Conservation (phyloP, 2,888 invertebrate species). For the Drosophila mercatorum region DNA sequence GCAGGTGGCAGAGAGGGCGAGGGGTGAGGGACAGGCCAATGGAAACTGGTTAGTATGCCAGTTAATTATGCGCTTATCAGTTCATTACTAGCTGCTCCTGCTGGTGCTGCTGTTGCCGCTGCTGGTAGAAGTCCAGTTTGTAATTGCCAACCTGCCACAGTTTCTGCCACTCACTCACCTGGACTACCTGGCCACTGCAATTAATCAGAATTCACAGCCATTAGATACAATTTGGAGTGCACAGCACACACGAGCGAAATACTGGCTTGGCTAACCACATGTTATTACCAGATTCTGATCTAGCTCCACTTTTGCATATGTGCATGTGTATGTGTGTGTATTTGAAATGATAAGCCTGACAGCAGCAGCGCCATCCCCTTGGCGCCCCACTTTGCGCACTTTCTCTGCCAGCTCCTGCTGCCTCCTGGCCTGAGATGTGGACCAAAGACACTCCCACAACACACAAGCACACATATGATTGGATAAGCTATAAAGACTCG, state of each 20-base stretch:
- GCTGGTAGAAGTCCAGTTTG: constrained; percentile 8
- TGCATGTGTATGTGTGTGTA: not conserved
- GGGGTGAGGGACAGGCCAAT: not conserved
- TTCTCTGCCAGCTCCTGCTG: constrained; percentile 50
- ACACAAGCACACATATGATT: not conserved
- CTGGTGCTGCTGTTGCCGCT: constrained; percentile 13
- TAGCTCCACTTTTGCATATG: constrained; percentile 47
- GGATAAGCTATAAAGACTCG: not conserved
- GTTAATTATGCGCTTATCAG: constrained; percentile 79
- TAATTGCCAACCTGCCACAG: constrained; percentile 40
- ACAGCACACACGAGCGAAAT: constrained; percentile 7
- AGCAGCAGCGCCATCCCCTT: constrained; percentile 6
- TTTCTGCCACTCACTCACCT: constrained; percentile 37
- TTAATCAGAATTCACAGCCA: constrained; percentile 64
- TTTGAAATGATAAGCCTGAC: constrained; percentile 51
- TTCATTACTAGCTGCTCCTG: constrained; percentile 64
- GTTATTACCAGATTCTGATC: constrained; percentile 55
- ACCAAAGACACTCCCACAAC: constrained; percentile 26
- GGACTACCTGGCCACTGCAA: constrained; percentile 30
- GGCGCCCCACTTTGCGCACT: constrained; percentile 42
- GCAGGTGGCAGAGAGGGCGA: not conserved
- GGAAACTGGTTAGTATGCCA: constrained; percentile 33
- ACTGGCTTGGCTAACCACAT: constrained; percentile 21
- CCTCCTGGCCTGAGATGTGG: constrained; percentile 1
- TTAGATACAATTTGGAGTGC: constrained; percentile 54